Evolutionary conservation across 2,797 vertebrate genomes (phyloP).

Genomic region (Sciurus vulgaris): DNA sequence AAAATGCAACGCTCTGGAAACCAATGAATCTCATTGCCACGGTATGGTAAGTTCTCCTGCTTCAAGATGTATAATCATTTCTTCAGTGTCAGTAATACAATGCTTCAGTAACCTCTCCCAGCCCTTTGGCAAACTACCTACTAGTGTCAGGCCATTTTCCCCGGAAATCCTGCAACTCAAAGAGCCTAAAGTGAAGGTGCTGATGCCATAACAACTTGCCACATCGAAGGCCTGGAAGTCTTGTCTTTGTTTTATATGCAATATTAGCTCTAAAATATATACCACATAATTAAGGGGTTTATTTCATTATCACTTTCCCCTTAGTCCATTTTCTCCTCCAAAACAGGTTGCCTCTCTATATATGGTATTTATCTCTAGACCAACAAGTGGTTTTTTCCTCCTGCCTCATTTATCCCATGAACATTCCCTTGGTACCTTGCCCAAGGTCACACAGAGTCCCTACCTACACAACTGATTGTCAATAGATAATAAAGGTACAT

Average conservation of each 20-base stretch:
- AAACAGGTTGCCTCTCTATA: background rate
- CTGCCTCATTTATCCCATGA: background rate
- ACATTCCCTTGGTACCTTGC: background rate
- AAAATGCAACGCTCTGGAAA: conserved; percentile 80
- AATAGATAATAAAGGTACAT: background rate
- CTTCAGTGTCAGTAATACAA: conserved; percentile 81
- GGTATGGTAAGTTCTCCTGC: conserved; percentile 76
- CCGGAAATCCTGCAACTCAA: conserved; percentile 66
- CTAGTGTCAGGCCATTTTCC: conserved; percentile 66
- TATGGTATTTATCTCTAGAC: conserved; percentile 27
- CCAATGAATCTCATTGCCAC: conserved; percentile 84
- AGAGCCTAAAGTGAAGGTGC: conserved; percentile 53
- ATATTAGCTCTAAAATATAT: conserved; percentile 39
- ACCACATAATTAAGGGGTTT: conserved; percentile 37
- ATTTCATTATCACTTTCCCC: conserved; percentile 3
- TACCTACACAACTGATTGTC: background rate
- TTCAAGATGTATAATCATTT: conserved; percentile 79
- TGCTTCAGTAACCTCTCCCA: conserved; percentile 80
- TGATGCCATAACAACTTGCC: conserved; percentile 45
- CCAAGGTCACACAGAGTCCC: background rate
- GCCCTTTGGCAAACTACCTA: conserved; percentile 76
- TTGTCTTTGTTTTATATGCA: conserved; percentile 58
- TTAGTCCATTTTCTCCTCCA: conserved; percentile 9
- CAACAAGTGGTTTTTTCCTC: background rate
- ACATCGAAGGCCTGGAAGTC: background rate